Evolutionary conservation across 2,113 vertebrate genomes (phyloP).

Genomic region (Oryzias curvinotus): DNA sequence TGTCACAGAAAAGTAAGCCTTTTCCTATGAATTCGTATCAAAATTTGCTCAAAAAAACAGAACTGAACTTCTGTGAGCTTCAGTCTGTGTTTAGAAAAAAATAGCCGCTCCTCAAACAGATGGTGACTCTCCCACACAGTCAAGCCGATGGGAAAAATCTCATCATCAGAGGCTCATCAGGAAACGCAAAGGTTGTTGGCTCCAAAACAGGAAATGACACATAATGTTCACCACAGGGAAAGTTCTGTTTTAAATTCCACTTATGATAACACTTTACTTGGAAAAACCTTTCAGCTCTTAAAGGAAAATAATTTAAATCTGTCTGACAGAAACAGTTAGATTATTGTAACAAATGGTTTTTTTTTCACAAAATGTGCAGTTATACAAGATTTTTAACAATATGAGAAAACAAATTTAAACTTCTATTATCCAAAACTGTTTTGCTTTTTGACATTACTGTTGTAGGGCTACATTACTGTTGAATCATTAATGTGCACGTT

Average conservation of each 20-base stretch:
- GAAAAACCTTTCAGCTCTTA: background rate
- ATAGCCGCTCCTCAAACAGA: conserved; percentile 46
- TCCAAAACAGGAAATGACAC: conserved; percentile 60
- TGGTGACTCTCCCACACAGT: conserved; percentile 40
- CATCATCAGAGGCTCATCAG: conserved; percentile 45
- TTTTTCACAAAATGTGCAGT: too few species aligned
- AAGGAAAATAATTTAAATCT: background rate
- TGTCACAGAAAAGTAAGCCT: too few species aligned
- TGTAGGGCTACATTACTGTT: too few species aligned
- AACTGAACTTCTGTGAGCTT: conserved; percentile 16
- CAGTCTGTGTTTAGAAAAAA: conserved; percentile 12
- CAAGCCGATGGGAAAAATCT: conserved; percentile 43
- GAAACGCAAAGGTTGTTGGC: conserved; percentile 44
- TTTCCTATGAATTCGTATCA: background rate
- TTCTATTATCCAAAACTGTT: too few species aligned
- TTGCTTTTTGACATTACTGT: too few species aligned
- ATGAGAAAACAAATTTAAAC: too few species aligned
- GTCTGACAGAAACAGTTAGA: background rate
- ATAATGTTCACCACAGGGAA: background rate
- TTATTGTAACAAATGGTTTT: background rate
- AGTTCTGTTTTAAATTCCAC: conserved; percentile 2
- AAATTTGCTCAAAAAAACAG: background rate
- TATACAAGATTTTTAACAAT: too few species aligned
- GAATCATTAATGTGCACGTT: too few species aligned
- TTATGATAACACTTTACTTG: background rate